Evolutionary conservation across 2,113 vertebrate species (phyloP).

Genomic region (Phylloscopus trochiloides): DNA sequence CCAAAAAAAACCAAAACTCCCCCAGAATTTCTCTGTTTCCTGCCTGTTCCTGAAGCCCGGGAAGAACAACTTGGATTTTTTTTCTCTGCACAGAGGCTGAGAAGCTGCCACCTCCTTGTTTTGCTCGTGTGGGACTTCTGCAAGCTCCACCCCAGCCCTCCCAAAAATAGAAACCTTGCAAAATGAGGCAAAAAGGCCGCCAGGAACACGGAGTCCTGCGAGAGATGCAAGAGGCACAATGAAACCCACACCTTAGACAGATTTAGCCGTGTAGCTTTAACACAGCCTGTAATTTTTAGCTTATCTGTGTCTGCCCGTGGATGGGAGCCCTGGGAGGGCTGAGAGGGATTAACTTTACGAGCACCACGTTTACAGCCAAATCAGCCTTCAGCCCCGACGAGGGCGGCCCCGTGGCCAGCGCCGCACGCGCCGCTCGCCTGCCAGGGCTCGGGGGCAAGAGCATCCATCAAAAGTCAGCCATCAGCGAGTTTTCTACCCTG

Average conservation of each 20-base stretch:
- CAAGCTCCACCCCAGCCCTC: slow-evolving; percentile 37
- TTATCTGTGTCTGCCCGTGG: slow-evolving; percentile 11
- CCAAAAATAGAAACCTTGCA: slow-evolving; percentile 68
- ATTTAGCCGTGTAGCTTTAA: neutral
- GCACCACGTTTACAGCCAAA: neutral
- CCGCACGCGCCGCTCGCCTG: neutral
- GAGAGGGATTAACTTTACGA: neutral
- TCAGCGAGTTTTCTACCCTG: accelerated
- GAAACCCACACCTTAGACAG: slow-evolving; percentile 30
- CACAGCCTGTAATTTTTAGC: slow-evolving; percentile 9
- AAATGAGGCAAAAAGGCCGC: slow-evolving; percentile 61
- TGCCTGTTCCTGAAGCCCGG: neutral
- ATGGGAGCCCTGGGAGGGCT: neutral
- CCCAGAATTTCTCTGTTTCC: neutral
- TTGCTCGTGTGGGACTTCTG: slow-evolving; percentile 22
- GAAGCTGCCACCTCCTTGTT: slow-evolving; percentile 33
- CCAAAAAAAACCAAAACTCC: neutral
- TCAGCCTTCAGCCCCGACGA: neutral
- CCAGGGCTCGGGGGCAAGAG: neutral
- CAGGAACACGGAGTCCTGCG: slow-evolving; percentile 33
- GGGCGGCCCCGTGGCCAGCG: neutral
- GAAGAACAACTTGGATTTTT: neutral
- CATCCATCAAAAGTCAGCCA: accelerated
- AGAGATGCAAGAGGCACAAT: slow-evolving; percentile 20
- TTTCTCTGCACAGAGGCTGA: neutral